phyloP scores from a whole-genome alignment of 2,888 invertebrate genomes.

The Psylliodes chrysocephalus region DNA sequence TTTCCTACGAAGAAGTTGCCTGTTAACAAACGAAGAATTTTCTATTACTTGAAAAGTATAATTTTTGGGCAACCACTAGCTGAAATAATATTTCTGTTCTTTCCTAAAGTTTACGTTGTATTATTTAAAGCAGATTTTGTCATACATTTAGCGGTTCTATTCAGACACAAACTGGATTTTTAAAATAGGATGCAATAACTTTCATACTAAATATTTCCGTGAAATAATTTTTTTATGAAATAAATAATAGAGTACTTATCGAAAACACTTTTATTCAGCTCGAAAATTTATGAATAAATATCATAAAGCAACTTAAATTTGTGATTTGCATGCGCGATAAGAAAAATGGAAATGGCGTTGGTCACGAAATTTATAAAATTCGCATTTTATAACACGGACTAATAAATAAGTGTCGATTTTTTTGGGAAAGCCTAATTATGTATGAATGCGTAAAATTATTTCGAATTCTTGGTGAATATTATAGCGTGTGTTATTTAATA shows the following conservation, averaged over 20 bases:
- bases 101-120: too few species aligned
- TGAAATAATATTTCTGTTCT: too few species aligned
- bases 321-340: constrained; percentile 35
- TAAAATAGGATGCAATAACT: not conserved
- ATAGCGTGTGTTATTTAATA: too few species aligned
- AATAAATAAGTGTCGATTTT: not conserved
- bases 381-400: constrained; percentile 8
- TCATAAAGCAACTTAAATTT: constrained; percentile 30
- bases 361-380: constrained; percentile 29
- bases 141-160: too few species aligned
- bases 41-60: too few species aligned
- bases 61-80: too few species aligned
- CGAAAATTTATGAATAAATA: constrained; percentile 31
- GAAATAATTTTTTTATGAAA: constrained; percentile 6
- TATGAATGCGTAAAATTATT: too few species aligned
- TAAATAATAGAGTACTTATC: constrained; percentile 29
- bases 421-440: not conserved
- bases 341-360: constrained; percentile 11
- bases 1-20: too few species aligned
- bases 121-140: too few species aligned
- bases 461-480: too few species aligned
- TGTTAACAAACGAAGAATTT: too few species aligned
- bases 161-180: too few species aligned
- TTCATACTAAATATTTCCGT: not conserved
- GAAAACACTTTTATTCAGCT: constrained; percentile 30